A percentile compares a stretch with the other conserved stretches of the same genome.
Evolutionary conservation across 2,113 vertebrate species (phyloP).

Genomic region (Aspiorhynchus laticeps): DNA sequence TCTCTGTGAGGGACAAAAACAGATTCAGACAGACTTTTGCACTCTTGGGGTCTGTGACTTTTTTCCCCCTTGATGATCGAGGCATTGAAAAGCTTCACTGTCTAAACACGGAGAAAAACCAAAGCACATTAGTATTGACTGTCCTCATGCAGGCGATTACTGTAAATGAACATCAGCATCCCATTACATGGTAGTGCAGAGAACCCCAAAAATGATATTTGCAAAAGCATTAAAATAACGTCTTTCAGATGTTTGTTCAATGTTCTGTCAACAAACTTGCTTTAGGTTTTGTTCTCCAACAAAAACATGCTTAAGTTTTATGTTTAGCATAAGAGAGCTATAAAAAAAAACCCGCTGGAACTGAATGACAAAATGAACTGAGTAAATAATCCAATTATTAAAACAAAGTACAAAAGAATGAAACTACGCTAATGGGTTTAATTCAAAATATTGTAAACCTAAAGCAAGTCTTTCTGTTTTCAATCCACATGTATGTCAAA

Average conservation of each 20-base stretch:
- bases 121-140: not conserved
- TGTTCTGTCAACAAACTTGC: constrained; percentile 48
- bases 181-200: not conserved
- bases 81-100: not conserved
- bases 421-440: not conserved
- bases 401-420: not conserved
- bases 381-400: not conserved
- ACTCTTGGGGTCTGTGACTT: not conserved
- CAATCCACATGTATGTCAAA: constrained; percentile 34
- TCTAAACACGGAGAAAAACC: constrained; percentile 10
- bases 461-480: constrained; percentile 79
- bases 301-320: constrained; percentile 18
- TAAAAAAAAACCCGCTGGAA: too few relatives aligned
- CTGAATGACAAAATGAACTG: not conserved
- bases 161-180: constrained; percentile 23
- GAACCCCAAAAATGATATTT: not conserved
- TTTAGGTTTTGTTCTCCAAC: constrained; percentile 52
- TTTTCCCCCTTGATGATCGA: not conserved
- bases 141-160: constrained; percentile 5
- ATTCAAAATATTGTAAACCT: constrained; percentile 70
- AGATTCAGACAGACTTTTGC: not conserved
- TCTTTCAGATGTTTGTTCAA: not conserved
- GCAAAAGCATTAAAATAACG: not conserved
- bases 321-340: too few relatives aligned
- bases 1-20: constrained; percentile 7